Evolutionary conservation across 2,888 invertebrate species (phyloP).

Genomic region (Nemotelus pantherinus): DNA sequence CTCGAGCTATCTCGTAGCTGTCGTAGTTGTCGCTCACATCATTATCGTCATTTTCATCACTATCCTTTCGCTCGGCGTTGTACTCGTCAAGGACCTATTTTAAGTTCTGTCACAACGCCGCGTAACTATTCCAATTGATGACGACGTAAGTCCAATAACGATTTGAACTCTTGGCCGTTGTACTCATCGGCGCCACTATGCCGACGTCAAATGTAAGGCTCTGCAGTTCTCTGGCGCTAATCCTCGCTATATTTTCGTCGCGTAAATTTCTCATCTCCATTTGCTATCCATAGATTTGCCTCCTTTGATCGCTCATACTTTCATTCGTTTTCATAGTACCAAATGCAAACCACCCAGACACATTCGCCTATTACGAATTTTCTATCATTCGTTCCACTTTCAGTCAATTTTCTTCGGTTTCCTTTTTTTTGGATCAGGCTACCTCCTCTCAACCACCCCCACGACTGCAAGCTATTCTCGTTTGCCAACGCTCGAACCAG

Average conservation of each 20-base stretch:
- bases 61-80: not conserved
- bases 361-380: constrained; percentile 33
- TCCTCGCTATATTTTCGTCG: constrained; percentile 14
- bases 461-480: not conserved
- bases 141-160: constrained; percentile 39
- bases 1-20: not conserved
- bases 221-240: not conserved
- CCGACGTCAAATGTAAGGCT: not conserved
- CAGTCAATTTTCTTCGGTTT: not conserved
- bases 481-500: not conserved
- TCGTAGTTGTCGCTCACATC: constrained; percentile 3
- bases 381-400: not conserved
- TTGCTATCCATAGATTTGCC: not conserved
- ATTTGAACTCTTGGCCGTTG: constrained; percentile 42
- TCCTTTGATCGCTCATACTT: constrained; percentile 13
- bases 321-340: constrained; percentile 6
- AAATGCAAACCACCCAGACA: not conserved
- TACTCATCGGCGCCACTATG: constrained; percentile 36
- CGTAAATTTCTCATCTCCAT: constrained; percentile 14
- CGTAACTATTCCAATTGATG: constrained; percentile 32
- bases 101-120: constrained; percentile 34
- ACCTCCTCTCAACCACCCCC: too few species aligned
- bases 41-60: not conserved
- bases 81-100: constrained; percentile 28
- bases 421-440: not conserved